Percentiles rank a stretch among this genome's conserved stretches.
phyloP scores from a whole-genome alignment of 2,113 vertebrate genomes.

The Saimiri boliviensis region DNA sequence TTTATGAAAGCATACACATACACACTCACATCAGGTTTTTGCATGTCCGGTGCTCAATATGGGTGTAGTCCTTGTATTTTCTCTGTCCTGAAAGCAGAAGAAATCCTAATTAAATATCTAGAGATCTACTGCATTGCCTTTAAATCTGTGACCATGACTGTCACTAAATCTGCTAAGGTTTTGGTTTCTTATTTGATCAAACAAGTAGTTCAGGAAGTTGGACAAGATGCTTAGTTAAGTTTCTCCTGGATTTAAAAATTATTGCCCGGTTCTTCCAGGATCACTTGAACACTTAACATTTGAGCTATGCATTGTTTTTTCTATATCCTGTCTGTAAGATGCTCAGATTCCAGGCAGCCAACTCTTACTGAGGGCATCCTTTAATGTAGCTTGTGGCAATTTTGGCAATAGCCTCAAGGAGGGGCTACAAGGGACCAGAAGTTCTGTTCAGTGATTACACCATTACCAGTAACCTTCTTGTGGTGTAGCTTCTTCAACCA shows the following conservation, averaged over 20 bases:
- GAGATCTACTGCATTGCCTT: not conserved
- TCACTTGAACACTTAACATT: not conserved
- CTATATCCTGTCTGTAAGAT: not conserved
- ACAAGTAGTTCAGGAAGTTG: not conserved
- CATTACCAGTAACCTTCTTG: not conserved
- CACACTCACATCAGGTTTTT: not conserved
- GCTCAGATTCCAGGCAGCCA: not conserved
- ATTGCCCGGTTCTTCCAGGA: not conserved
- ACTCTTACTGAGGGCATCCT: rapidly evolving
- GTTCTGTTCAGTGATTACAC: not conserved
- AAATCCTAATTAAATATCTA: not conserved
- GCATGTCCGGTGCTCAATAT: not conserved
- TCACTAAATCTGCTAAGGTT: not conserved
- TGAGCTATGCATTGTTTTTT: too few species aligned
- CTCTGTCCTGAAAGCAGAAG: not conserved
- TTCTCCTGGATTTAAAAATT: not conserved
- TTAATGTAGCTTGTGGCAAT: not conserved
- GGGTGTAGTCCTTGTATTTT: not conserved
- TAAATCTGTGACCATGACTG: not conserved
- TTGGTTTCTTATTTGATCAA: constrained; percentile 2
- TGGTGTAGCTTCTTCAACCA: not conserved
- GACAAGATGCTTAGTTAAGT: not conserved
- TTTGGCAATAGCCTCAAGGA: not conserved
- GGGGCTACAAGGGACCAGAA: not conserved
- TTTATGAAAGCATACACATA: not conserved